Evolutionary conservation across 2,113 vertebrate species (phyloP).

Genomic region (Syngnathus scovelli): DNA sequence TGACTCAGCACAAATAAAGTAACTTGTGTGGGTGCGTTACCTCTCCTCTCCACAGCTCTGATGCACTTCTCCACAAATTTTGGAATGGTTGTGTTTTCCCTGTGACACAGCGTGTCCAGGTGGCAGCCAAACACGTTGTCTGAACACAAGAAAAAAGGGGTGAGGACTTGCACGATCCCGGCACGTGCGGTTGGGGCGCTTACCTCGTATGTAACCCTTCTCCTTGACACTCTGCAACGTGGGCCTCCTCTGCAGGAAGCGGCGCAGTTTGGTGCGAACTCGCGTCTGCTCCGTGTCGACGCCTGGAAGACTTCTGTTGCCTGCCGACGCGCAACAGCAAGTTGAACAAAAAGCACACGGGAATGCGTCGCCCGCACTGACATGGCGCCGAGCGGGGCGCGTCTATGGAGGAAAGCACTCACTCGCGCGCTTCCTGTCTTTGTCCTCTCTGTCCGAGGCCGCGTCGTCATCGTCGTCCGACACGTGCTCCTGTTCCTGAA

Average conservation of each 20-base stretch:
- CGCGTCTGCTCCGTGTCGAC: constrained; percentile 72
- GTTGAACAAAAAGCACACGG: not conserved
- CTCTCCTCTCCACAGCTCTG: constrained; percentile 80
- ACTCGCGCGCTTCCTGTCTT: constrained; percentile 61
- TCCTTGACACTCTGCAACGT: constrained; percentile 87
- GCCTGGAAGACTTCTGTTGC: constrained; percentile 6
- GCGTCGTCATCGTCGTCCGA: constrained; percentile 72
- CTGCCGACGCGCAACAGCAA: constrained; percentile 9
- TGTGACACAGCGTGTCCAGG: constrained; percentile 77
- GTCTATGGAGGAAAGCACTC: constrained; percentile 15
- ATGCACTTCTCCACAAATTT: constrained; percentile 85
- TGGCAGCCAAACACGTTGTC: constrained; percentile 91
- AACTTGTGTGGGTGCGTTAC: constrained; percentile 50
- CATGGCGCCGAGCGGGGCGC: not conserved
- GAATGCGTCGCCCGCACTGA: not conserved
- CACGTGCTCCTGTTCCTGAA: constrained; percentile 55
- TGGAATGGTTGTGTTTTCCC: constrained; percentile 76
- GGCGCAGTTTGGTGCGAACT: constrained; percentile 79
- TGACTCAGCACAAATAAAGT: not conserved
- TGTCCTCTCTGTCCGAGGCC: constrained; percentile 68
- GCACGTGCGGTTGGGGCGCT: not conserved
- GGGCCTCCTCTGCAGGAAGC: constrained; percentile 82
- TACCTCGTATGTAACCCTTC: constrained; percentile 87
- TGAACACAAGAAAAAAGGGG: constrained; percentile 30
- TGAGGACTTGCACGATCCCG: no score